Base-by-base conservation (phyloP, 2,797 vertebrate genomes). In the Botia almorhae region DNA sequence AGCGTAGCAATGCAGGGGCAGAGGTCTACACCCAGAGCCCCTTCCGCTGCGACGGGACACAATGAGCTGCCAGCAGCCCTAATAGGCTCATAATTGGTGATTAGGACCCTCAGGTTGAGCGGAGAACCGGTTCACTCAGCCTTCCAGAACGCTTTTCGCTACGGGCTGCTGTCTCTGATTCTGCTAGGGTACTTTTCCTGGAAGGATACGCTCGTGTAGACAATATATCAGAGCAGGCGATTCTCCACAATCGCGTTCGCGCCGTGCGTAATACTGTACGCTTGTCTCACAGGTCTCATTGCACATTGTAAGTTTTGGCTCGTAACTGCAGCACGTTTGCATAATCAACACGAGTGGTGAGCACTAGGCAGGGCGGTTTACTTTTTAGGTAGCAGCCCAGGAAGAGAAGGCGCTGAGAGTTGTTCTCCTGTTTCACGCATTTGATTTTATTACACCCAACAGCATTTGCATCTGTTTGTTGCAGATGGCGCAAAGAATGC, bases 51-150 rank as follows among this genome's bases (percentile, higher is more conserved):
- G 83, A 91, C 92, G 82, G 92, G 92, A 93, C 94, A 95, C 95
- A 94, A 93, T 94, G 95, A 96, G 93, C 95, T 97, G 96, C 96
- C 96, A 96, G 91, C 90, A 81, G 91, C 89, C 92, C 95, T 97
- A 97, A 97, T 97, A 95, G 96, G 96, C 95, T 96, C 95, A 95
- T 97, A 95, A 96, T 96, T 96, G 97, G 95, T 94, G 93, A 97
- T 98, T 96, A 98, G 95, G 95, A 93, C 91, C 91, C 87, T 91
- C 61, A 92, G 92, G 90, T 94, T 94, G 93, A 93, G 93, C 89
- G 90, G 86, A 94, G 94, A 94, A 93, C 56, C 91, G 94, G 94
- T 95, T 94, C 92, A 94, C 94, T 91, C 92, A 92, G 93, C 53
- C 48, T 65, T 50, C 8, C 26, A 4, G 56, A 74, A 36, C 51